Evolutionary conservation across 2,888 invertebrate species (phyloP), one percentile per base, ranked within the genome.

Genomic region (Camponotus fellah): DNA sequence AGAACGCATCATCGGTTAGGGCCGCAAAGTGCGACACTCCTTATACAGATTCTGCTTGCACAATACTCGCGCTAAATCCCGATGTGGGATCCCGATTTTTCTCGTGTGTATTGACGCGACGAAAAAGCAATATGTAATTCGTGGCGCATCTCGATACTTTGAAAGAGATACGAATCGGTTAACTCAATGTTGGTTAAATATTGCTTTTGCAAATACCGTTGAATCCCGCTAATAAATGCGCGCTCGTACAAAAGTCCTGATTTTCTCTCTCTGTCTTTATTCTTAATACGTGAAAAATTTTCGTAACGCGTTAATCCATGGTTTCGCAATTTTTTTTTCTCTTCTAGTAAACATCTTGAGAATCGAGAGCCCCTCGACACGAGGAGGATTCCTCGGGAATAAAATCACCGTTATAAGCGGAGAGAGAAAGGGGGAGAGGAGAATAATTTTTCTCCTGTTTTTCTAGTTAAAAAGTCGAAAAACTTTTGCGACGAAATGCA

Each of bases 141-240:
- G 58, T 32, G 65, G 56, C 60, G 64, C 21, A 43, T 53, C 34
- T 43, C 58, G 56, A 8, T 53, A 80, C 49, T 49, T 69, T 69
- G n/a, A 86, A 86, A 84, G 74, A 86, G 64, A 21, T 75, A 83
- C 71, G 32, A 56, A 53, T 21, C 56, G 34, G 49, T 72, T 69
- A 49, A 68, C 74, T 71, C 68, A 58, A 83, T 46, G 71, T 49
- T 53, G 71, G 40, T 56, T 53, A 86, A 82, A 84, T 77, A 86
- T 86, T 86, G 86, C 69, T 86, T 86, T 81, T 76, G 71, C 69
- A 75, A 82, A 66, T 62, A 32, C 37, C 60, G 26, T 43, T 53
- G 53, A 81, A 84, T 81, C 43, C 66, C 21, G 66, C 86, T 85
- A 74, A 85, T 82, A 68, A 86, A 68, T 56, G 40, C 49, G 32